These are phyloP conservation scores for Esperia sulphurella DNA, from an alignment of 2,888 invertebrate genomes.

Conservation along the genomic window DNA sequence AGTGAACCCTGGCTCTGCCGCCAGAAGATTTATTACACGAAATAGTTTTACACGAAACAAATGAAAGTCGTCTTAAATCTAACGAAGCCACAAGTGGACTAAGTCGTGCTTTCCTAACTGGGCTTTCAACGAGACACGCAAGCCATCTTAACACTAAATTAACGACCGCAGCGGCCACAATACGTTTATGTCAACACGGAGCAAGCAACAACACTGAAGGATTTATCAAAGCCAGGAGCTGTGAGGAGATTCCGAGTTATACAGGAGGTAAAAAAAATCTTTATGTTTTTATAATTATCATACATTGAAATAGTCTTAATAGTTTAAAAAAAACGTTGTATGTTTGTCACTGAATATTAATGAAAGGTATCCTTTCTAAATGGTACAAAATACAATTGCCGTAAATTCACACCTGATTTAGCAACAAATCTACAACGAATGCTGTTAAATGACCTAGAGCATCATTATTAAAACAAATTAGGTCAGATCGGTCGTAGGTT, in stretches of 20 bases:
- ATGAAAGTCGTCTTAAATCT: background rate
- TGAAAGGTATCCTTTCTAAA: no score
- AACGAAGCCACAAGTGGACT: background rate
- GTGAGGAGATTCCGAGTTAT: constrained; percentile 27
- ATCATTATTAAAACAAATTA: no score
- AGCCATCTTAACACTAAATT: constrained; percentile 8
- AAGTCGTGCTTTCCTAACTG: constrained; percentile 2
- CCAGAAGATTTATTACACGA: background rate
- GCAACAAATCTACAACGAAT: background rate
- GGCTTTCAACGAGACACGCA: constrained; percentile 8
- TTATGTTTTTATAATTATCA: background rate
- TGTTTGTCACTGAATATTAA: no score
- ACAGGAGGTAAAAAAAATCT: constrained; percentile 1
- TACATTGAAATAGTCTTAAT: no score
- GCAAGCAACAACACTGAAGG: constrained; percentile 22
- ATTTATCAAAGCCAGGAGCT: constrained; percentile 41
- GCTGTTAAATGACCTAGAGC: background rate
- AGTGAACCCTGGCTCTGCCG: background rate
- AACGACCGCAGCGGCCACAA: constrained; percentile 12
- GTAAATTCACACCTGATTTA: background rate
- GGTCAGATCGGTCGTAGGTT: no score
- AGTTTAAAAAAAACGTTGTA: no score
- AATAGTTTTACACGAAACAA: constrained; percentile 2
- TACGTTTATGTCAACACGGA: constrained; percentile 36
- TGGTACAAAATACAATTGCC: no score